Base-by-base conservation (phyloP, 2,888 invertebrate species). In the Tridacna gigas region DNA sequence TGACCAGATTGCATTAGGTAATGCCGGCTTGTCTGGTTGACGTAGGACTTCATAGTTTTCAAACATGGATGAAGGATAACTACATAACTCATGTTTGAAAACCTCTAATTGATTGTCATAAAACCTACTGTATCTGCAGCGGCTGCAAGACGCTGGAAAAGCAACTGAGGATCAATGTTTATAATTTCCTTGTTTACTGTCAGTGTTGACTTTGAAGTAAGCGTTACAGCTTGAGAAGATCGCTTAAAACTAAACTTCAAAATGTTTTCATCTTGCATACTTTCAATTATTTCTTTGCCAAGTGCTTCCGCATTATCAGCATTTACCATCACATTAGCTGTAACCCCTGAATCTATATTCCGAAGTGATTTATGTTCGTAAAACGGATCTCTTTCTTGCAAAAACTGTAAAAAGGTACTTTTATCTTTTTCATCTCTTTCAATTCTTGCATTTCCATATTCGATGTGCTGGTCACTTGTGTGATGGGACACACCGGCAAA, bases 391-490 rank as follows among this genome's bases (percentile, higher is more conserved):
- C 88, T 47, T 81, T 79, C 28, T 25, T n/a, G 13, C 84, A 82
- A 69, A 60, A 84, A n/a, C n/a, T n/a, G n/a, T n/a, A n/a, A n/a
- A n/a, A n/a, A n/a, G n/a, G n/a, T n/a, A n/a, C n/a, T n/a, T n/a
- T n/a, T n/a, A n/a, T n/a, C n/a, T n/a, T n/a, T n/a, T n/a, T n/a
- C n/a, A n/a, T n/a, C n/a, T n/a, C n/a, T n/a, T n/a, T n/a, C n/a
- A n/a, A n/a, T n/a, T n/a, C n/a, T 74, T 51, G 83, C 63, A 5
- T 69, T 47, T 13, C 79, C 51, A 11, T 20, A 26, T 56, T 86
- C 88, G 66, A 86, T 84, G 60, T 86, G 86, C 60, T 89, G 82
- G 0, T 86, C 83, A 78, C 86, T 86, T 25, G 84, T 81, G 15
- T 66, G 7, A 73, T 74, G 86, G 28, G 83, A 78, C n/a, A n/a